Evolutionary conservation across 1,140 invertebrate species (phyloP).

Genomic region (Papilio helenus): DNA sequence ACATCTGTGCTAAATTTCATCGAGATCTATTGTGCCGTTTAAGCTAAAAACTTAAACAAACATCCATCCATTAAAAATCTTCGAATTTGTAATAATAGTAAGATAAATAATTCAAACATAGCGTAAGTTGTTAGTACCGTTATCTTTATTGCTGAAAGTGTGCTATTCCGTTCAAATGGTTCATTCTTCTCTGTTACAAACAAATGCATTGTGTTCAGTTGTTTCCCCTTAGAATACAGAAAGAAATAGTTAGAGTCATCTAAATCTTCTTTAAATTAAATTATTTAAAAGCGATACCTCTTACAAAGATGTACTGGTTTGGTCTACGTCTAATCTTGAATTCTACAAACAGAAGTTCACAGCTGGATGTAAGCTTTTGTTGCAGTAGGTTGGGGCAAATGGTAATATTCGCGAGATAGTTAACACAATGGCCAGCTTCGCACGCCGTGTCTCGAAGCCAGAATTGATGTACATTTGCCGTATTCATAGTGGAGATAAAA

Average conservation of each 20-base stretch:
- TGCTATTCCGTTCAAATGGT: too few relatives aligned
- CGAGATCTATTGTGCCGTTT: too few relatives aligned
- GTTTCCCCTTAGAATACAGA: too few relatives aligned
- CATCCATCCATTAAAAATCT: too few relatives aligned
- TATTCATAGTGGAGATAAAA: background rate
- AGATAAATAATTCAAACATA: too few relatives aligned
- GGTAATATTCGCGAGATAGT: constrained; percentile 47
- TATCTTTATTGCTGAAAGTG: too few relatives aligned
- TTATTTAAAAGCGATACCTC: background rate
- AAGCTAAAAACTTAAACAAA: too few relatives aligned
- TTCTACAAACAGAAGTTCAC: background rate
- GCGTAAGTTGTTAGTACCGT: too few relatives aligned
- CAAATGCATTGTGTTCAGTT: too few relatives aligned
- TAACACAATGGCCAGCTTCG: constrained; percentile 46
- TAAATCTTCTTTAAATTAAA: background rate
- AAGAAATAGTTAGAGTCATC: background rate
- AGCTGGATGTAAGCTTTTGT: constrained; percentile 12
- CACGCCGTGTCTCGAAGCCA: constrained; percentile 43
- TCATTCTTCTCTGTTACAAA: too few relatives aligned
- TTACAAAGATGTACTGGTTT: background rate
- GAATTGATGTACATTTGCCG: constrained; percentile 30
- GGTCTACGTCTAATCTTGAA: background rate
- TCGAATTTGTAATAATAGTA: too few relatives aligned
- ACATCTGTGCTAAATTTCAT: too few relatives aligned
- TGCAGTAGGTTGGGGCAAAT: constrained; percentile 14